Percentiles rank a stretch among this genome's conserved stretches.
Conservation (phyloP, 2,113 vertebrate genomes). For the Neogobius melanostomus region DNA sequence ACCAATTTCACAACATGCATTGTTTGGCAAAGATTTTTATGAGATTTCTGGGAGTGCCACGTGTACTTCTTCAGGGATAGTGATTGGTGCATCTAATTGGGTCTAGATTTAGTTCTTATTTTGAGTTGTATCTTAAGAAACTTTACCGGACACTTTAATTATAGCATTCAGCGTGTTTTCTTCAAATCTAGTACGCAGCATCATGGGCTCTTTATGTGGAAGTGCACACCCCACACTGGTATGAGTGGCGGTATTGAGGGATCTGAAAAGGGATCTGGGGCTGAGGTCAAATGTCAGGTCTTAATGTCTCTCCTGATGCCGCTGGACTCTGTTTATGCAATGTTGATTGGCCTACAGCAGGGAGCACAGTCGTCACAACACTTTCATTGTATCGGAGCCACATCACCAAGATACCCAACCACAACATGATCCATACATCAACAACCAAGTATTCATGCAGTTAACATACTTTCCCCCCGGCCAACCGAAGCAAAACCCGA, state of each 20-base stretch:
- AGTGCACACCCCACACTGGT: background rate
- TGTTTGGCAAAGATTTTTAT: background rate
- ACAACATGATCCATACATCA: background rate
- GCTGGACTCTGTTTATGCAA: slow-evolving; percentile 29
- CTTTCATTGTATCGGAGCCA: slow-evolving; percentile 37
- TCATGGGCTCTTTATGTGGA: background rate
- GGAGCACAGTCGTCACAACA: slow-evolving; percentile 35
- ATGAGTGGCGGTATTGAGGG: background rate
- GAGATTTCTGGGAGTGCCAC: background rate
- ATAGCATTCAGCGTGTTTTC: background rate
- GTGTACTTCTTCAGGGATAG: background rate
- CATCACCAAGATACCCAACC: slow-evolving; percentile 13
- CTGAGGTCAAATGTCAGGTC: slow-evolving; percentile 17
- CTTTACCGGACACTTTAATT: too few relatives aligned
- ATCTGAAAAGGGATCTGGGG: slow-evolving; percentile 1
- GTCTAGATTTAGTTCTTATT: too few relatives aligned
- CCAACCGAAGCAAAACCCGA: background rate
- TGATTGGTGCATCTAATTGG: too few relatives aligned
- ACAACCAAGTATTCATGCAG: background rate
- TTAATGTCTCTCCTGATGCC: slow-evolving; percentile 8
- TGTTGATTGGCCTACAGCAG: slow-evolving; percentile 15
- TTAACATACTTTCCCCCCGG: background rate
- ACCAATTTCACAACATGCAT: background rate
- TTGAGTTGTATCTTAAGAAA: too few relatives aligned
- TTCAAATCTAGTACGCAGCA: background rate